A percentile compares a stretch with the other conserved stretches of the same genome.
Evolutionary conservation across 2,888 invertebrate species (phyloP).

Genomic region (Ceriagrion tenellum): DNA sequence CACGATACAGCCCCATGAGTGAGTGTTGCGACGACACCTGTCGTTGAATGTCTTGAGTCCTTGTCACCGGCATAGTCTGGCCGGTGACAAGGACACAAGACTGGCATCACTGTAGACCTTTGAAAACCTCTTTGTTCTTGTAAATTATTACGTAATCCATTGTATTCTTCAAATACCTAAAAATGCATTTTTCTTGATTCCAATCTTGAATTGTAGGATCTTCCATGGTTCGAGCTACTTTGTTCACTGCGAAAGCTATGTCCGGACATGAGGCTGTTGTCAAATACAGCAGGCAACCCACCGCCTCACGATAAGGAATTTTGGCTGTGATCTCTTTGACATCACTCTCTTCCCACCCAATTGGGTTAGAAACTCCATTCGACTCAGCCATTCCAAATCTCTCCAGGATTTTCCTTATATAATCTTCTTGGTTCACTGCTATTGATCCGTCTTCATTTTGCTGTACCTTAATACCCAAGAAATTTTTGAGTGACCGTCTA

Average conservation of each 20-base stretch:
- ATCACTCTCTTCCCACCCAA: slow-evolving; percentile 3
- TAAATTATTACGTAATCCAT: neutral
- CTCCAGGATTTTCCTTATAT: slow-evolving; percentile 69
- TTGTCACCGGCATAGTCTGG: slow-evolving; percentile 15
- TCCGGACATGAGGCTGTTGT: neutral
- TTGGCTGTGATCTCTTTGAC: neutral
- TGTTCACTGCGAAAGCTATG: neutral
- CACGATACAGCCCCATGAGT: slow-evolving; percentile 14
- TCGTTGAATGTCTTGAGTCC: slow-evolving; percentile 28
- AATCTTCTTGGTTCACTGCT: slow-evolving; percentile 68
- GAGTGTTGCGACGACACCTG: slow-evolving; percentile 3
- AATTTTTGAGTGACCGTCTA: slow-evolving; percentile 69
- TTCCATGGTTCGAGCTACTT: slow-evolving; percentile 12
- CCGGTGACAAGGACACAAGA: no score
- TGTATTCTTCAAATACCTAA: slow-evolving; percentile 2
- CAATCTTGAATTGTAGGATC: slow-evolving; percentile 43
- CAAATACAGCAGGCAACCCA: slow-evolving; percentile 28
- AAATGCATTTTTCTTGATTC: neutral
- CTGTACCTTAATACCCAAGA: slow-evolving; percentile 28
- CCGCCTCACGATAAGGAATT: neutral
- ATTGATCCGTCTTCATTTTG: slow-evolving; percentile 64
- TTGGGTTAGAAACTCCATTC: slow-evolving; percentile 6
- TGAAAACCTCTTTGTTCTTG: neutral
- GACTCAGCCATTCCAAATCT: no score
- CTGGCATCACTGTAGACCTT: slow-evolving; percentile 50